Conservation (phyloP, 2,888 invertebrate genomes). For the Amiota communis region DNA sequence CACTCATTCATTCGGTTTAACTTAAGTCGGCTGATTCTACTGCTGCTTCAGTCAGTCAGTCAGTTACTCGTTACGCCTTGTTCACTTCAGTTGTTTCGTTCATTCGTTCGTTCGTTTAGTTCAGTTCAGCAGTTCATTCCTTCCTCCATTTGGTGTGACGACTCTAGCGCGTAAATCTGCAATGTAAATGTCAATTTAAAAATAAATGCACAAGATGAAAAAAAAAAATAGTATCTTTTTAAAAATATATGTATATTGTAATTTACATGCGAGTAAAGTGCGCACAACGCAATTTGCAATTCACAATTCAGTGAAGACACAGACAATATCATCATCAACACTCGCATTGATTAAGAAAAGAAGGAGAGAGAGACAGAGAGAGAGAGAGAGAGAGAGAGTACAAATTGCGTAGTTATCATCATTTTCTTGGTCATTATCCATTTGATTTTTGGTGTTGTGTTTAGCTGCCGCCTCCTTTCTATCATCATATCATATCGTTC, state of each 20-base stretch:
- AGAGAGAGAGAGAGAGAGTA: too few species aligned
- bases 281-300: conserved; percentile 17
- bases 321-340: background rate
- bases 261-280: conserved; percentile 1
- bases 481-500: too few species aligned
- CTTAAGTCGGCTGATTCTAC: background rate
- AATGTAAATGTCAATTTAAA: conserved; percentile 30
- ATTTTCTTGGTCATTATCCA: background rate
- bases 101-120: too few species aligned
- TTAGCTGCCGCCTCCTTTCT: too few species aligned
- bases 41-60: background rate
- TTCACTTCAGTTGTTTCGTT: conserved; percentile 6
- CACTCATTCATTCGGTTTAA: too few species aligned
- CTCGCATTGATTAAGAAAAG: conserved; percentile 4
- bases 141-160: background rate
- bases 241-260: conserved; percentile 20
- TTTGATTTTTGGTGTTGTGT: background rate
- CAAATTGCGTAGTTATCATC: conserved; percentile 15
- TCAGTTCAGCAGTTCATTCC: too few species aligned
- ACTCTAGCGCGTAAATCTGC: conserved; percentile 18
- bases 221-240: conserved; percentile 10
- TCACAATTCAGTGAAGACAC: background rate
- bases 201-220: conserved; percentile 21
- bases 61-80: conserved; percentile 18
- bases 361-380: too few species aligned